Evolutionary conservation across 2,888 invertebrate species (phyloP), one percentile per base, ranked within the genome.

Genomic region (Oscheius onirici): DNA sequence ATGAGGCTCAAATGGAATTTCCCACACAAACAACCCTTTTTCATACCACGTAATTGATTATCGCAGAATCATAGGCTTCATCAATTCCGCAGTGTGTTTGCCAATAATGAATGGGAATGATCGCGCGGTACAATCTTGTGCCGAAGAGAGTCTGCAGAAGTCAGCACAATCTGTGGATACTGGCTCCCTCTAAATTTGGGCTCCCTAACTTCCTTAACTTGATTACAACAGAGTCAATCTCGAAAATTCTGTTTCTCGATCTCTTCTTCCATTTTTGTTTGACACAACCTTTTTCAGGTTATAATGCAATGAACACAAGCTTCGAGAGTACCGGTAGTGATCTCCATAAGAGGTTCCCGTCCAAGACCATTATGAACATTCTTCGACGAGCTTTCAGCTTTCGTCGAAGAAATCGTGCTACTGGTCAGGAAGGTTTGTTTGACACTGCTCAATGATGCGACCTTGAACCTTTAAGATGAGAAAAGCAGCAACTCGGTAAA

Each of bases 351-450:
- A 26, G 63, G 63, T 17, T 43, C 34, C 52, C 41, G n/a, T 74
- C 69, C 60, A 78, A 78, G 65, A 54, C 54, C 54, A 55, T 76
- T 44, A 78, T 78, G 78, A 78, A 78, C 58, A 52, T 69, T 13
- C 46, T 78, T 20, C 73, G 76, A 24, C 71, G 78, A 40, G 76
- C 65, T n/a, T 58, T 78, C 55, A 76, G 73, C 40, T 73, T 78
- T 54, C 72, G 78, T 8, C 54, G 55, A n/a, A 40, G 68, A 44
- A 40, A 66, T 44, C 22, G 44, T 17, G 60, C 10, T 22, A 15
- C 43, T 41, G 41, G 43, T 43, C 43, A 43, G 22, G 63, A 63
- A 41, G 58, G 58, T 58, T 58, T 58, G 58, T 17, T 17, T 0
- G 2, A 28, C n/a, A n/a, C 58, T 58, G 2, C 20, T 40, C 13